A percentile compares a stretch with the other conserved stretches of the same genome.
Conservation (phyloP, 2,888 invertebrate species). For the Lasioglossum calceatum region DNA sequence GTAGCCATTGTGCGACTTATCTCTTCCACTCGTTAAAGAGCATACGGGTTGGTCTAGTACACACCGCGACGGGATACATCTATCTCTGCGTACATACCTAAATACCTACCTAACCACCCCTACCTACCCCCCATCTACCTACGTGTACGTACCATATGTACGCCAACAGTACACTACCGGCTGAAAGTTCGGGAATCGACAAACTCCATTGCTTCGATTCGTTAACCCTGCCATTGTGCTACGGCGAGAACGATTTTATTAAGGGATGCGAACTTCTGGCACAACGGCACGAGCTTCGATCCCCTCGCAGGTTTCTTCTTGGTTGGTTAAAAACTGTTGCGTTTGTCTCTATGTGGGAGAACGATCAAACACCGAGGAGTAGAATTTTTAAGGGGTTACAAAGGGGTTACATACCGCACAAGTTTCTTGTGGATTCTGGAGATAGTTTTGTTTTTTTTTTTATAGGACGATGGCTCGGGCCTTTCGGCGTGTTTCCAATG, state of each 20-base stretch:
- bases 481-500: no score
- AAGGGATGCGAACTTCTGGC: not conserved
- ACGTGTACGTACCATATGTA: slow-evolving; percentile 19
- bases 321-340: not conserved
- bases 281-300: not conserved
- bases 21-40: slow-evolving; percentile 66
- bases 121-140: not conserved
- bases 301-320: not conserved
- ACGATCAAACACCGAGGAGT: not conserved
- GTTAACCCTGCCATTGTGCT: not conserved
- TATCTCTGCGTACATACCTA: slow-evolving; percentile 55
- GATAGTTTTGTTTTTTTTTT: not conserved
- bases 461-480: not conserved
- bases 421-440: no score
- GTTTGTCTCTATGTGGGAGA: not conserved
- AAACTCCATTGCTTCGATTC: not conserved
- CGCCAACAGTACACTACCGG: not conserved
- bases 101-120: slow-evolving; percentile 28
- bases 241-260: not conserved
- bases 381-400: no score
- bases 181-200: not conserved
- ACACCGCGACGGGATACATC: slow-evolving; percentile 57
- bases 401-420: not conserved
- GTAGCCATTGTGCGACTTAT: slow-evolving; percentile 60
- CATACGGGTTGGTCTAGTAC: slow-evolving; percentile 69